These are phyloP conservation scores for Andrena minutula DNA, from an alignment of 2,888 invertebrate genomes.

Conservation along the genomic window DNA sequence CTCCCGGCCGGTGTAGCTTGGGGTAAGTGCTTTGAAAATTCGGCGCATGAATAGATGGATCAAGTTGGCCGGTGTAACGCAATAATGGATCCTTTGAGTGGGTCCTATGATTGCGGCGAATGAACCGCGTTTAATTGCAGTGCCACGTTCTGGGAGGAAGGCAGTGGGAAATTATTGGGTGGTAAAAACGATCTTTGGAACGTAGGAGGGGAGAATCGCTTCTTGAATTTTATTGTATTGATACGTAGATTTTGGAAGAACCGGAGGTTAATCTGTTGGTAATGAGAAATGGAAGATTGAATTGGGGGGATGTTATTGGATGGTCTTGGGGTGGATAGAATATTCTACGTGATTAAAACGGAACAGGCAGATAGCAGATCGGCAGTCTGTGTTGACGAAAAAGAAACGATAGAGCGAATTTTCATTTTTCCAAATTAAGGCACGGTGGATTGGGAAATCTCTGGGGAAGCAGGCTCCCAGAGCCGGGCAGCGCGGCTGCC, in stretches of 20 bases:
- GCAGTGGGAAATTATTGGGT: not conserved
- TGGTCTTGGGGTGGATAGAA: not conserved
- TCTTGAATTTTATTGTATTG: no score
- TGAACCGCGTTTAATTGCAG: not conserved
- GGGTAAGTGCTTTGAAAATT: not conserved
- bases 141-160: not conserved
- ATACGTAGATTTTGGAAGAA: no score
- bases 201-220: no score
- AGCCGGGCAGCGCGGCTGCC: conserved; percentile 14
- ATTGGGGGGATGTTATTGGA: no score
- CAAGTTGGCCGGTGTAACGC: conserved; percentile 6
- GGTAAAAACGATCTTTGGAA: not conserved
- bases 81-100: not conserved
- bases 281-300: no score
- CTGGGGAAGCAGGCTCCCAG: conserved; percentile 1
- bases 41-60: not conserved
- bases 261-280: no score
- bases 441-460: conserved; percentile 51
- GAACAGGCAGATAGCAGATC: not conserved
- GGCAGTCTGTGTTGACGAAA: not conserved
- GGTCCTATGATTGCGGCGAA: not conserved
- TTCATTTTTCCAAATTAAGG: conserved; percentile 56
- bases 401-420: conserved; percentile 7
- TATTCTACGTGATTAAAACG: not conserved
- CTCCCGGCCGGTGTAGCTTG: conserved; percentile 18